Conservation (phyloP, 2,797 vertebrate species). For the Sebastes jordani region DNA sequence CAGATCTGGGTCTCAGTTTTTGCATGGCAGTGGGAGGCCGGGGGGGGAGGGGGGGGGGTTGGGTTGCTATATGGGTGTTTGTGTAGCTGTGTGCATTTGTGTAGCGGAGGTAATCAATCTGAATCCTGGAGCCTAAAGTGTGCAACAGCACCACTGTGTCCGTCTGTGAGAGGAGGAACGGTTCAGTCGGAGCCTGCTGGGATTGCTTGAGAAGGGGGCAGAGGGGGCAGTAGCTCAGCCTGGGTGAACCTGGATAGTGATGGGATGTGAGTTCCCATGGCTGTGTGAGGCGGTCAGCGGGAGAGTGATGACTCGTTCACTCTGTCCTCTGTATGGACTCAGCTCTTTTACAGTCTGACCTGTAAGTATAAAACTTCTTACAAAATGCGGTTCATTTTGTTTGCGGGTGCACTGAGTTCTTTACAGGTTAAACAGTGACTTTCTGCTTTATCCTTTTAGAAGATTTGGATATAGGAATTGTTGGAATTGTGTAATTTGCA, state of each 20-base stretch:
- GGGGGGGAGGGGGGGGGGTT: conserved; percentile 22
- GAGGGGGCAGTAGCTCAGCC: conserved; percentile 31
- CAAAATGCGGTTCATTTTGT: not conserved
- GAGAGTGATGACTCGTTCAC: conserved; percentile 48
- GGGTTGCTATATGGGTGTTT: conserved; percentile 29
- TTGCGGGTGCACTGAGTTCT: not conserved
- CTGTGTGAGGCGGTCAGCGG: conserved; percentile 64
- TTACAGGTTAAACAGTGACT: not conserved
- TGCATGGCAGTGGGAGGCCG: conserved; percentile 7
- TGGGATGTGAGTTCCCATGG: conserved; percentile 76
- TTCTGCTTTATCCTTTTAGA: not conserved
- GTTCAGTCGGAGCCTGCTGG: conserved; percentile 23
- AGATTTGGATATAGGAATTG: not conserved
- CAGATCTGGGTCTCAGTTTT: not conserved
- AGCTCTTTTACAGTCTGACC: conserved; percentile 4
- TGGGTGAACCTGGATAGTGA: conserved; percentile 44
- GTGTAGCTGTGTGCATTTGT: conserved; percentile 54
- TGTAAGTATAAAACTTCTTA: conserved; percentile 47
- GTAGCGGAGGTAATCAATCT: conserved; percentile 42
- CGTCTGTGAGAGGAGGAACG: conserved; percentile 28
- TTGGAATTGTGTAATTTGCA: not conserved
- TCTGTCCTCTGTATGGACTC: conserved; percentile 25
- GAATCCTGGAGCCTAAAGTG: conserved; percentile 40
- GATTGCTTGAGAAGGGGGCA: conserved; percentile 30
- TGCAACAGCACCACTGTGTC: conserved; percentile 28